Conservation (phyloP, 92 coral and sea anemone genomes). For the Zoanthus sociatus region DNA sequence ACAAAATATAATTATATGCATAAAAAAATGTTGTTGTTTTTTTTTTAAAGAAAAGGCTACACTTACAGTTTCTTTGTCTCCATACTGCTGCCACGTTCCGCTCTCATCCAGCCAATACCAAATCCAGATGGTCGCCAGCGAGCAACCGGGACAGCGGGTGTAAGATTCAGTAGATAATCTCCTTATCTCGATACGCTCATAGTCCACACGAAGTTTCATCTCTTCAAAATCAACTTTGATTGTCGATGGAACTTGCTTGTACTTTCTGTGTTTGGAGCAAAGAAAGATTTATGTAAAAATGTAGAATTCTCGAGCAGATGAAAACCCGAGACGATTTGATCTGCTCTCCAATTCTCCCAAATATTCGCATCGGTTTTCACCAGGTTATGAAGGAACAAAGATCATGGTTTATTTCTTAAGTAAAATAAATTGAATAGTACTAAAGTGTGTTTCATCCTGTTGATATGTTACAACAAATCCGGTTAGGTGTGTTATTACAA, state of each 20-base stretch:
- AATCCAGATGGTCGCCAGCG: slow-evolving; percentile 81
- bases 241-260: slow-evolving; percentile 1
- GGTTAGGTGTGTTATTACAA: too few species aligned
- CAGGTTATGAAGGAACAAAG: too few species aligned
- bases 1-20: too few species aligned
- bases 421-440: too few species aligned
- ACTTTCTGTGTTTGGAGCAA: background rate
- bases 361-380: too few species aligned
- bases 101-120: slow-evolving; percentile 87
- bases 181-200: slow-evolving; percentile 76
- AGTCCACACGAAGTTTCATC: slow-evolving; percentile 70
- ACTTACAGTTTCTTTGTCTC: slow-evolving; percentile 36
- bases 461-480: too few species aligned
- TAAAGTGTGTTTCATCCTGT: too few species aligned
- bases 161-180: slow-evolving; percentile 78
- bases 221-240: slow-evolving; percentile 74
- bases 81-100: slow-evolving; percentile 80
- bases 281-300: background rate
- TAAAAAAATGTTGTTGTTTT: too few species aligned
- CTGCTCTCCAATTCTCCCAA: too few species aligned
- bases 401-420: too few species aligned
- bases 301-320: too few species aligned
- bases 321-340: too few species aligned
- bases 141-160: slow-evolving; percentile 49
- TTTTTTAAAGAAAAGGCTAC: background rate